A percentile compares a stretch with the other conserved stretches of the same genome.
phyloP scores from a whole-genome alignment of 2,113 vertebrate genomes.

The Dendropsophus ebraccatus region DNA sequence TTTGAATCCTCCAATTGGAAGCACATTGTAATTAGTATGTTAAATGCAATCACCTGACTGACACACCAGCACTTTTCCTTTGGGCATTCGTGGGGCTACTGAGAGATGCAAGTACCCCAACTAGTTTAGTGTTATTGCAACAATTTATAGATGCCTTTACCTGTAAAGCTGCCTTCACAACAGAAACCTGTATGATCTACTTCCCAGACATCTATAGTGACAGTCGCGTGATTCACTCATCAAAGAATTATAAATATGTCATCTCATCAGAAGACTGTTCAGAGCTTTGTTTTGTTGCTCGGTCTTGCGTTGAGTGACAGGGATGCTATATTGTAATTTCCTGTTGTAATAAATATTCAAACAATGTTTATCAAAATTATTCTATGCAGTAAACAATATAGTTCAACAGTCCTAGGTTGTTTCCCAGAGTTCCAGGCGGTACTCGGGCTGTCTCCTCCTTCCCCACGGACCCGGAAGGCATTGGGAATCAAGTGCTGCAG shows the following conservation, averaged over 20 bases:
- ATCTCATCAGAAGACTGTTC: not conserved
- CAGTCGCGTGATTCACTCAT: not conserved
- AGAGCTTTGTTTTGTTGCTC: not conserved
- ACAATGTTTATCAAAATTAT: not conserved
- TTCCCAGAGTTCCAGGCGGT: no score
- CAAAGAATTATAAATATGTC: not conserved
- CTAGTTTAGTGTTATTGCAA: not conserved
- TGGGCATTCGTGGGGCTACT: not conserved
- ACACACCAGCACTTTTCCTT: not conserved
- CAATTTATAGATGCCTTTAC: not conserved
- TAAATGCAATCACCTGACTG: not conserved
- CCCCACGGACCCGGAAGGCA: no score
- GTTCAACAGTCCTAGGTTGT: no score
- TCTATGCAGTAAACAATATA: not conserved
- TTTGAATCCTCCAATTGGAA: no score
- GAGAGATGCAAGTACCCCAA: not conserved
- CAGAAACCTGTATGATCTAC: not conserved
- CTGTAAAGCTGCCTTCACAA: not conserved
- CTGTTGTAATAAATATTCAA: not conserved
- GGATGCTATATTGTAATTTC: not conserved
- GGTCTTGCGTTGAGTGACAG: not conserved
- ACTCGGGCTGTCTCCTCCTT: no score
- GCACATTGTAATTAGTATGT: no score
- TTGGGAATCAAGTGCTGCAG: no score
- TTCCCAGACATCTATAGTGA: not conserved